Conservation (phyloP, 2,888 invertebrate species). For the Synergus laeviventris region DNA sequence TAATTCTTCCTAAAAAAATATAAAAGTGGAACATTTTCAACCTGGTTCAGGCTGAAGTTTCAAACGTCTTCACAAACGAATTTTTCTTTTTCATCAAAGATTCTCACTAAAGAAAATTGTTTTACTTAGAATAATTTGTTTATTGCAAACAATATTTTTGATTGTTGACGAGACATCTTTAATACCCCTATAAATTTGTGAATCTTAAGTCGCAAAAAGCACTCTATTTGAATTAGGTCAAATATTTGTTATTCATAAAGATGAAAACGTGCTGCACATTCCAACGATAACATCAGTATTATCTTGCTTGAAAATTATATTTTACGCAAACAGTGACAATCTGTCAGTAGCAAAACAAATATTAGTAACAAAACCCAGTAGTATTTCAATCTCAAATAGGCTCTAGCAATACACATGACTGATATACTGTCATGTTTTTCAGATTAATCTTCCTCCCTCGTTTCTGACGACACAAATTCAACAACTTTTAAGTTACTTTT, state of each 20-base stretch:
- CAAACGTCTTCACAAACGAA: too few relatives aligned
- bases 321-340: conserved; percentile 17
- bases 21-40: too few relatives aligned
- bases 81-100: too few relatives aligned
- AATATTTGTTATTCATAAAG: conserved; percentile 31
- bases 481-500: conserved; percentile 11
- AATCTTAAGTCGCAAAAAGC: too few relatives aligned
- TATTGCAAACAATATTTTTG: too few relatives aligned
- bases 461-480: conserved; percentile 19
- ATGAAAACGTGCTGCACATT: conserved; percentile 15
- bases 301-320: conserved; percentile 9
- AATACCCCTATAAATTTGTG: too few relatives aligned
- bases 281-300: conserved; percentile 13
- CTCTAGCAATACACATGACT: conserved; percentile 16
- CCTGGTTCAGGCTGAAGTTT: too few relatives aligned
- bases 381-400: conserved; percentile 11
- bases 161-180: too few relatives aligned
- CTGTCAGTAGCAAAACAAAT: conserved; percentile 31
- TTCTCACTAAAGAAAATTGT: too few relatives aligned
- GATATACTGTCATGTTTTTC: conserved; percentile 34
- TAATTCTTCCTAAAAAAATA: too few relatives aligned
- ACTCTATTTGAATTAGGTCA: not conserved
- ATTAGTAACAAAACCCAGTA: conserved; percentile 1
- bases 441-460: not conserved
- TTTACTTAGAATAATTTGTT: too few relatives aligned